Evolutionary conservation across 2,888 invertebrate genomes (phyloP).

Genomic region (Hylaea fasciaria): DNA sequence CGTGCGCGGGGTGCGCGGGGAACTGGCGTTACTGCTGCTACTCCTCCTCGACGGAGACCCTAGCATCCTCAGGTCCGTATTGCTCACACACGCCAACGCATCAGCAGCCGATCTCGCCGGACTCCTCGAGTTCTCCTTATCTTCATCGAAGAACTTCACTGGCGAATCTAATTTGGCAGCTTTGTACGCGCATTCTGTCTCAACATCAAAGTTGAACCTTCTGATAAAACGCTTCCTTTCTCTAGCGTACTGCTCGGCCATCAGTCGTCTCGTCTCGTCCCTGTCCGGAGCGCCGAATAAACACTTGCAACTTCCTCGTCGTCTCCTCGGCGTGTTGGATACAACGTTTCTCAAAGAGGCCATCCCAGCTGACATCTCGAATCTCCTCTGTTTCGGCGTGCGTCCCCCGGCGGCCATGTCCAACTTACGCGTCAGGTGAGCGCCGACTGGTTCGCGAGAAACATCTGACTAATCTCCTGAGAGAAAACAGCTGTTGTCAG

Average conservation of each 20-base stretch:
- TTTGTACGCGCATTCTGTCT: constrained; percentile 74
- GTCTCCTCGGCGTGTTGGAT: constrained; percentile 70
- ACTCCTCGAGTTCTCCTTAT: constrained; percentile 69
- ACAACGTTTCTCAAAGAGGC: constrained; percentile 67
- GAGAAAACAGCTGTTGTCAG: constrained; percentile 84
- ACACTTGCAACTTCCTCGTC: constrained; percentile 83
- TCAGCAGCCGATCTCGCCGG: constrained; percentile 70
- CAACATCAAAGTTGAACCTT: constrained; percentile 86
- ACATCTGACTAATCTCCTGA: constrained; percentile 84
- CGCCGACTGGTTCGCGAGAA: constrained; percentile 77
- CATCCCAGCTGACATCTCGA: constrained; percentile 71
- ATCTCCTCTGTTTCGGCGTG: constrained; percentile 78
- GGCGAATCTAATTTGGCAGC: constrained; percentile 74
- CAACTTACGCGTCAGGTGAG: constrained; percentile 75
- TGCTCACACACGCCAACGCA: constrained; percentile 72
- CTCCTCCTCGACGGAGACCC: constrained; percentile 75
- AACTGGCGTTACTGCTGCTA: constrained; percentile 57
- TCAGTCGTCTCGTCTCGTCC: constrained; percentile 83
- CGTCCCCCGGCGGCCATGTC: constrained; percentile 80
- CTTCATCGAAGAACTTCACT: constrained; percentile 75
- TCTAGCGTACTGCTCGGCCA: constrained; percentile 84
- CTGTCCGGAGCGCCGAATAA: constrained; percentile 86
- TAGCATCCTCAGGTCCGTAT: constrained; percentile 72
- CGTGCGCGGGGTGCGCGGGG: constrained; percentile 70
- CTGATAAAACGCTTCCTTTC: constrained; percentile 85